Conservation (phyloP, 2,888 invertebrate genomes). For the Patella caerulea region DNA sequence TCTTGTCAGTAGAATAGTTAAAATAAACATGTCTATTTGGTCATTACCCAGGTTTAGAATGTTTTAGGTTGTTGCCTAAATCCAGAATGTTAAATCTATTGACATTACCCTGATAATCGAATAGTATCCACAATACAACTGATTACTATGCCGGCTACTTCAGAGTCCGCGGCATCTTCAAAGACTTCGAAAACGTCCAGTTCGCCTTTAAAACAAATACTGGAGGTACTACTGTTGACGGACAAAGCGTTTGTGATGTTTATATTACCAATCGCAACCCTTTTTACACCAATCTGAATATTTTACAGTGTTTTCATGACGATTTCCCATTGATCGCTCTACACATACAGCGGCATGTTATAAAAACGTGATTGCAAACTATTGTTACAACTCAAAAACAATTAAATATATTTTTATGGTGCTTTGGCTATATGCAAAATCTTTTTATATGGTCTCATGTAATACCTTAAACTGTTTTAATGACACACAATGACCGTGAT, state of each 20-base stretch:
- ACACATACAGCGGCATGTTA: not conserved
- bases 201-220: not conserved
- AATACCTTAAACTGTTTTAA: not conserved
- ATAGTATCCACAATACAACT: not conserved
- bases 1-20: not conserved
- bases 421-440: not conserved
- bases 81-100: constrained; percentile 1
- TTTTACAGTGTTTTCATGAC: not conserved
- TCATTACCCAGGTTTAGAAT: not conserved
- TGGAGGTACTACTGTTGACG: not conserved
- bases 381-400: not conserved
- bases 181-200: not conserved
- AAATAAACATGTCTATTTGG: not conserved
- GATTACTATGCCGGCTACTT: not conserved
- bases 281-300: not conserved
- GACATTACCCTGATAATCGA: not conserved
- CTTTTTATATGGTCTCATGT: not conserved
- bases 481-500: not conserved
- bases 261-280: not conserved
- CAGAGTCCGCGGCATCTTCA: not conserved
- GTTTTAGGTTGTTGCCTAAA: not conserved
- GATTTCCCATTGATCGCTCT: not conserved
- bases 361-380: not conserved
- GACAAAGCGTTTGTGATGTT: not conserved
- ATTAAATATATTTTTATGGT: too few species aligned